phyloP scores from a whole-genome alignment of 2,797 vertebrate genomes.

The Euphonia xanthogaster region DNA sequence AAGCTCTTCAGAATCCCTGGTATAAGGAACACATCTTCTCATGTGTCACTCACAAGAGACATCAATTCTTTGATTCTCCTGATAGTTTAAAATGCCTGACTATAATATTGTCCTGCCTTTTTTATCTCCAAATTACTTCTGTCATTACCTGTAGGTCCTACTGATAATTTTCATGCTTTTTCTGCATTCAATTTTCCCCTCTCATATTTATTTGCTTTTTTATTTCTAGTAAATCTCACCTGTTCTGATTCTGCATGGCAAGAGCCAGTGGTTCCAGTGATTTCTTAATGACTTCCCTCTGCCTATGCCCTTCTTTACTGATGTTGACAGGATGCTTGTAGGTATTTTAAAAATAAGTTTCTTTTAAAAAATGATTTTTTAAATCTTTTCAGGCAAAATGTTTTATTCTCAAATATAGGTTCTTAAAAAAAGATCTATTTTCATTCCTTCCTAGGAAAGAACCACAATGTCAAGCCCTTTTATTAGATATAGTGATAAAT shows the following conservation, averaged over 20 bases:
- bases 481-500: background rate
- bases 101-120: background rate
- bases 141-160: background rate
- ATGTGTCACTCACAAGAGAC: background rate
- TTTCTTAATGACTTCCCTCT: background rate
- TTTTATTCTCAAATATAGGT: background rate
- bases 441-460: background rate
- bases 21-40: background rate
- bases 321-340: background rate
- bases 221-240: background rate
- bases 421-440: background rate
- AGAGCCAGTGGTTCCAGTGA: background rate
- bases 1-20: background rate
- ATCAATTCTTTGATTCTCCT: background rate
- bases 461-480: background rate
- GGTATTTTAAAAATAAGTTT: background rate
- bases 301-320: background rate
- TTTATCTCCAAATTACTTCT: background rate
- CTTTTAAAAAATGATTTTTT: accelerated
- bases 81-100: background rate
- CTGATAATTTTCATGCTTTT: background rate
- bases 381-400: background rate
- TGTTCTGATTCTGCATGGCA: background rate
- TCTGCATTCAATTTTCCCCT: background rate
- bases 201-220: background rate